These are phyloP conservation scores for Bufo bufo DNA, from an alignment of 2,113 vertebrate genomes.

Conservation along the genomic window DNA sequence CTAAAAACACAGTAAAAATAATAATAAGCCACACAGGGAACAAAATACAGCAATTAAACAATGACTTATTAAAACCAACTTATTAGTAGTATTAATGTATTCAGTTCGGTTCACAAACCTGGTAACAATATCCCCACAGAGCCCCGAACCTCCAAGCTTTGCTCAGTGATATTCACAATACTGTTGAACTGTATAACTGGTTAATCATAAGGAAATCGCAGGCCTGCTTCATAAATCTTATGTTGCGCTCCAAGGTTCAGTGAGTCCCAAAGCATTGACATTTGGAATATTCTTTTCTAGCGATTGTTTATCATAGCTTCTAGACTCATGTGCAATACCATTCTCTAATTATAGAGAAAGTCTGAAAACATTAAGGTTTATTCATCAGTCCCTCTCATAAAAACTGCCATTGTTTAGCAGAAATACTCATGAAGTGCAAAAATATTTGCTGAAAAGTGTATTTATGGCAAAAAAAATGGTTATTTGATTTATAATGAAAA, in stretches of 20 bases:
- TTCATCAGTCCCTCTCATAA: constrained; percentile 25
- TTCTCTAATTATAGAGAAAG: constrained; percentile 36
- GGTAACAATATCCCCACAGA: constrained; percentile 22
- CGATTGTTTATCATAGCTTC: constrained; percentile 43
- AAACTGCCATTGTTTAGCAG: neutral
- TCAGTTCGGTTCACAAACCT: constrained; percentile 28
- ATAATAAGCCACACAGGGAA: neutral
- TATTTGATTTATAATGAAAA: constrained; percentile 33
- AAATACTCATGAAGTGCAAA: neutral
- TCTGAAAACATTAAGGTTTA: constrained; percentile 9
- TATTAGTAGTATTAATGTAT: constrained; percentile 22
- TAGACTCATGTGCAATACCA: neutral
- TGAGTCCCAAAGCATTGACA: constrained; percentile 46
- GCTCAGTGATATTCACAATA: constrained; percentile 58
- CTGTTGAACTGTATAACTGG: constrained; percentile 49
- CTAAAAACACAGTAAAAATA: neutral
- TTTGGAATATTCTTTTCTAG: constrained; percentile 30
- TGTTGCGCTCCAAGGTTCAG: constrained; percentile 42
- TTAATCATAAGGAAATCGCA: constrained; percentile 54
- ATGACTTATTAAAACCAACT: constrained; percentile 17
- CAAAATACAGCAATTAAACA: neutral
- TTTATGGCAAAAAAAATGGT: constrained; percentile 13
- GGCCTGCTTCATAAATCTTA: constrained; percentile 52
- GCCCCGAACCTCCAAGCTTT: neutral
- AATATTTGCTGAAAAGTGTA: constrained; percentile 26